Evolutionary conservation across 2,888 invertebrate genomes (phyloP).

Genomic region (Athetis lepigone): DNA sequence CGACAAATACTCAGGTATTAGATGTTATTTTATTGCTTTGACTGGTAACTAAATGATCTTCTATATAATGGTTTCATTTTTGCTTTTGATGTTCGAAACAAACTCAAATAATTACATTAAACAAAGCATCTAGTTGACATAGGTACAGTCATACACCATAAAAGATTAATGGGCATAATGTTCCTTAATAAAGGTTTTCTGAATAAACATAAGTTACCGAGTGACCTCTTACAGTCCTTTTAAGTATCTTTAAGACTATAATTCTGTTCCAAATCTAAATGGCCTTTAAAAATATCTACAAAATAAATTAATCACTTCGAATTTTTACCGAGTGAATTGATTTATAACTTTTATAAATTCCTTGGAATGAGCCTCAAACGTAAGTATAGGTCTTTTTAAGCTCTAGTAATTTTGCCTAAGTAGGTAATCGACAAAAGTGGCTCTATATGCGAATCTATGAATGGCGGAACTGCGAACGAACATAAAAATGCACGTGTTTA

Average conservation of each 20-base stretch:
- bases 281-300: conserved; percentile 8
- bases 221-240: background rate
- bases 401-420: conserved; percentile 51
- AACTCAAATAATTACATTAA: background rate
- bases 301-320: conserved; percentile 10
- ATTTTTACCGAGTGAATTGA: conserved; percentile 13
- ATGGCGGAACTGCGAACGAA: conserved; percentile 78
- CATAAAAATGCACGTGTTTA: conserved; percentile 90
- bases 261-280: conserved; percentile 1
- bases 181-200: too few relatives aligned
- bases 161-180: background rate
- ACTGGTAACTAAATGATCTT: too few relatives aligned
- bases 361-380: conserved; percentile 16
- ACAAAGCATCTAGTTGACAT: too few relatives aligned
- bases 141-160: background rate
- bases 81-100: too few relatives aligned
- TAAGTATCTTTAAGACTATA: background rate
- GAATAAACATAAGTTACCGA: too few relatives aligned
- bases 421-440: conserved; percentile 72
- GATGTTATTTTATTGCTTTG: too few relatives aligned
- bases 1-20: too few relatives aligned
- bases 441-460: conserved; percentile 72
- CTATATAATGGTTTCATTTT: too few relatives aligned
- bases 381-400: conserved; percentile 28
- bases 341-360: conserved; percentile 21